phyloP scores from a whole-genome alignment of 1,140 invertebrate genomes.

The Lethrus apterus region DNA sequence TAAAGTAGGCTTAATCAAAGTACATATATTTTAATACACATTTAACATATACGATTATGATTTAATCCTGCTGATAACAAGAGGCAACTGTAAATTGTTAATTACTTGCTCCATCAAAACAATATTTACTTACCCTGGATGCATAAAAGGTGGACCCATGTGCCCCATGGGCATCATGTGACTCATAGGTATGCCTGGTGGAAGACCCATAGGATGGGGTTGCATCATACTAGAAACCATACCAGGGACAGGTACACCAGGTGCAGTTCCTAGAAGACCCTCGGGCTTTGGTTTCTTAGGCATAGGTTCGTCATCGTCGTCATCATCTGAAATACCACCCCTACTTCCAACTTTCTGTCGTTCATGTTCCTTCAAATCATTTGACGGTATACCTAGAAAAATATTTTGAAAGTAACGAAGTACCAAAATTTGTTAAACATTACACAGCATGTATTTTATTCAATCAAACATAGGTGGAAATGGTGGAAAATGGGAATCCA shows the following conservation, averaged over 20 bases:
- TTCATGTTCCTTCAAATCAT: conserved; percentile 92
- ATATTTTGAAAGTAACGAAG: too few relatives aligned
- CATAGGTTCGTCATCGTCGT: conserved; percentile 74
- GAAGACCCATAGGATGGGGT: conserved; percentile 43
- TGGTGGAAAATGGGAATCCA: too few relatives aligned
- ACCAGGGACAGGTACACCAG: conserved; percentile 45
- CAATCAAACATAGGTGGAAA: too few relatives aligned
- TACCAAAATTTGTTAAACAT: too few relatives aligned
- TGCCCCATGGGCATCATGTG: conserved; percentile 65
- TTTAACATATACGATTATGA: too few relatives aligned
- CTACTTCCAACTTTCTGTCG: conserved; percentile 63
- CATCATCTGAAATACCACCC: conserved; percentile 56
- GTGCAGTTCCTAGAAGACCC: conserved; percentile 49
- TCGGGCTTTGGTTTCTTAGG: conserved; percentile 63
- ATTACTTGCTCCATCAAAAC: too few relatives aligned
- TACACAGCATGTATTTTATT: too few relatives aligned
- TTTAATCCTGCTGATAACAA: too few relatives aligned
- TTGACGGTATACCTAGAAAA: conserved; percentile 71
- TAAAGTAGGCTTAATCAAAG: too few relatives aligned
- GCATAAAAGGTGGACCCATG: conserved; percentile 64
- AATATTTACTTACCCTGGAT: conserved; percentile 51
- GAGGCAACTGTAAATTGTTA: too few relatives aligned
- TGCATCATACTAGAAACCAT: conserved; percentile 54
- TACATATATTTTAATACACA: too few relatives aligned
- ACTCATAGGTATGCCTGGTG: conserved; percentile 49